Evolutionary conservation across 2,797 vertebrate species (phyloP).

Genomic region (Emydoidea blandingii): DNA sequence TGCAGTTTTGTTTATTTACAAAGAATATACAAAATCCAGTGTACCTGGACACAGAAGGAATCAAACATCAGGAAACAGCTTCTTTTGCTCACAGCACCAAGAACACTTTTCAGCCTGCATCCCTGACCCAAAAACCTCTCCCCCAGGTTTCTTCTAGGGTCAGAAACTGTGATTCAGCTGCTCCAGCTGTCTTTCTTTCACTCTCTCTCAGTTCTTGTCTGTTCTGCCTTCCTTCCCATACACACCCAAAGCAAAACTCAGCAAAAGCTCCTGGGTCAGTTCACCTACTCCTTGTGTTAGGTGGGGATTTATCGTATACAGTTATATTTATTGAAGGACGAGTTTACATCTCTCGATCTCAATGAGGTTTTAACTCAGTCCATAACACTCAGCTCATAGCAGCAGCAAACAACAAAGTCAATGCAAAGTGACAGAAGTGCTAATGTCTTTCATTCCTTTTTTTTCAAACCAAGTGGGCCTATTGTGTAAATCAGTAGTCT

Average conservation of each 20-base stretch:
- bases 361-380: no score
- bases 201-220: not conserved
- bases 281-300: no score
- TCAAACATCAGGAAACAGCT: not conserved
- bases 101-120: not conserved
- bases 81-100: not conserved
- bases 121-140: not conserved
- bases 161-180: not conserved
- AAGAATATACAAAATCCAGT: not conserved
- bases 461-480: not conserved
- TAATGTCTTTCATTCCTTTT: slow-evolving; percentile 9
- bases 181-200: not conserved
- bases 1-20: not conserved
- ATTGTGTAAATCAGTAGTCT: not conserved
- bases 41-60: not conserved
- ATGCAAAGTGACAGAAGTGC: not conserved
- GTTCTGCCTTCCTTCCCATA: not conserved
- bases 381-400: no score
- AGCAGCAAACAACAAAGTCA: not conserved
- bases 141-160: not conserved
- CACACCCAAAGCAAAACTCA: not conserved
- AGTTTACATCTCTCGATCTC: no score
- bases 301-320: no score
- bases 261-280: not conserved
- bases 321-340: no score